Evolutionary conservation across 2,888 invertebrate species (phyloP).

Genomic region (Omphaloscelis lunosa): DNA sequence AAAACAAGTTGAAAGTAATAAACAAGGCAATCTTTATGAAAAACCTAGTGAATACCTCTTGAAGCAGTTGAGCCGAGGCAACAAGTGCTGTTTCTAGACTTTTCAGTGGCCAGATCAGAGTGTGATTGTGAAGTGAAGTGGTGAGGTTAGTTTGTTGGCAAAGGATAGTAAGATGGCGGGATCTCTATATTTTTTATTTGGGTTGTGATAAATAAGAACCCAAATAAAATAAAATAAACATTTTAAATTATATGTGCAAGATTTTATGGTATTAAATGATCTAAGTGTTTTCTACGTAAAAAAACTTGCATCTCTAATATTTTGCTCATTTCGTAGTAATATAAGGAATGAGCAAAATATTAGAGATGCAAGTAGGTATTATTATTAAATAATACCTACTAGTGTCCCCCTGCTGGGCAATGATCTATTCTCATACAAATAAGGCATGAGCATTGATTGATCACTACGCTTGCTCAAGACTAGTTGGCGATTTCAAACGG

Average conservation of each 20-base stretch:
- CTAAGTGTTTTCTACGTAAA: background rate
- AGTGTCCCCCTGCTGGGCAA: background rate
- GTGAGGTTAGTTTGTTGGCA: slow-evolving; percentile 32
- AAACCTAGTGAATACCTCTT: slow-evolving; percentile 54
- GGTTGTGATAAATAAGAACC: background rate
- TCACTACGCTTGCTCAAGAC: background rate
- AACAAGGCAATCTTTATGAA: slow-evolving; percentile 61
- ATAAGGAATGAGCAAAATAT: too few relatives aligned
- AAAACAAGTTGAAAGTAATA: slow-evolving; percentile 59
- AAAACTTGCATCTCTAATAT: background rate
- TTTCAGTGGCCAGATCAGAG: slow-evolving; percentile 40
- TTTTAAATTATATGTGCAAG: background rate
- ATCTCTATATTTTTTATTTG: background rate
- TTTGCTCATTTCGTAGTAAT: background rate
- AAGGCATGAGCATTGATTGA: background rate
- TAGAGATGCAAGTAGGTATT: too few relatives aligned
- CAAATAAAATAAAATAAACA: background rate
- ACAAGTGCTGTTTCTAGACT: slow-evolving; percentile 60
- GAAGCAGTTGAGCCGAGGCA: slow-evolving; percentile 55
- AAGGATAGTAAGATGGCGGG: slow-evolving; percentile 38
- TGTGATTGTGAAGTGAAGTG: slow-evolving; percentile 52
- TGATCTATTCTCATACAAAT: too few relatives aligned
- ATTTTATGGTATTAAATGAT: background rate
- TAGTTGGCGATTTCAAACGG: background rate
- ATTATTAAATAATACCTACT: background rate